phyloP scores from a whole-genome alignment of 2,888 invertebrate species.

The Pelosia muscerda region DNA sequence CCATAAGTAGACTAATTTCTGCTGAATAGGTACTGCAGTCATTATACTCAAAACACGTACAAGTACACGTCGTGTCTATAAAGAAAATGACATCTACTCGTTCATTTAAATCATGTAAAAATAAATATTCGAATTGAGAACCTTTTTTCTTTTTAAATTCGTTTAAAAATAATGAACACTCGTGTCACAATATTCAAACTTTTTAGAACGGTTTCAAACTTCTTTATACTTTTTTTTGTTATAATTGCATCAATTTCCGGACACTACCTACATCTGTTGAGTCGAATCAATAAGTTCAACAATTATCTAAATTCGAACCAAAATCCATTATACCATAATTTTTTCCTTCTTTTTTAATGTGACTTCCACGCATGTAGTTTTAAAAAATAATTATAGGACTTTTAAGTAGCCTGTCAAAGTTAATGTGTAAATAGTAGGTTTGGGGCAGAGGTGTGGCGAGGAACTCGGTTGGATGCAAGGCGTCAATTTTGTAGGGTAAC shows the following conservation, averaged over 20 bases:
- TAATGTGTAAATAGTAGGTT: slow-evolving; percentile 85
- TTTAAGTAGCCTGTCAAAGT: slow-evolving; percentile 83
- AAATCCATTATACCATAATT: slow-evolving; percentile 73
- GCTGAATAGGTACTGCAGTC: not conserved
- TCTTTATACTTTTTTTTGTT: slow-evolving; percentile 20
- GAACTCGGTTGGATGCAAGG: slow-evolving; percentile 71
- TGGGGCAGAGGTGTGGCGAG: slow-evolving; percentile 63
- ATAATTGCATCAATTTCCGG: slow-evolving; percentile 56
- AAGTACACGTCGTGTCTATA: too few species aligned
- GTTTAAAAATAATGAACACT: not conserved
- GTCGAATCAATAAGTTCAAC: slow-evolving; percentile 67
- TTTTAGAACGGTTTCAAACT: slow-evolving; percentile 12
- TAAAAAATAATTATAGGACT: slow-evolving; percentile 80
- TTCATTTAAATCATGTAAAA: too few species aligned
- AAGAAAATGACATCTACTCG: too few species aligned
- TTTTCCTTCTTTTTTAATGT: slow-evolving; percentile 58
- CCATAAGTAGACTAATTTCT: not conserved
- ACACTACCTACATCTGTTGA: slow-evolving; percentile 65
- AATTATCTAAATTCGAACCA: slow-evolving; percentile 70
- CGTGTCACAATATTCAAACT: slow-evolving; percentile 12
- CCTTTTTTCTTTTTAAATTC: not conserved
- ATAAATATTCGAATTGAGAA: not conserved
- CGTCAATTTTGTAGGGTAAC: slow-evolving; percentile 82
- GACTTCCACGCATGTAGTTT: slow-evolving; percentile 72
- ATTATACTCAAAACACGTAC: not conserved